Evolutionary conservation across 2,113 vertebrate genomes (phyloP).

Genomic region (Oryzias curvinotus): DNA sequence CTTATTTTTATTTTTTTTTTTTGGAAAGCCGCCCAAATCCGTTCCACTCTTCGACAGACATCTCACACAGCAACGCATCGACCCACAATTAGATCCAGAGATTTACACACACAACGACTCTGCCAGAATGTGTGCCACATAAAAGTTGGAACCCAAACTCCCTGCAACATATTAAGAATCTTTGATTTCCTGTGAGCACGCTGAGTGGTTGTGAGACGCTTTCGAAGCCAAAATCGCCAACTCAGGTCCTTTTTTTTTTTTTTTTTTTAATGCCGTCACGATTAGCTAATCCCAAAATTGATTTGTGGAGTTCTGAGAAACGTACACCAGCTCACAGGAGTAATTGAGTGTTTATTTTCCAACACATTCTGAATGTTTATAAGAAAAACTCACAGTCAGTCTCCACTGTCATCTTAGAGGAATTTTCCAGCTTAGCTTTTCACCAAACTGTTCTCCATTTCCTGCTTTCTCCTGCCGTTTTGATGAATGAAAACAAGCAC

Average conservation of each 20-base stretch:
- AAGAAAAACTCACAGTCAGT: slow-evolving; percentile 16
- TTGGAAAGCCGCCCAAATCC: slow-evolving; percentile 45
- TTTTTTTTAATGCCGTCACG: slow-evolving; percentile 4
- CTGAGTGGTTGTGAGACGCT: slow-evolving; percentile 44
- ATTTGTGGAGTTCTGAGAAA: slow-evolving; percentile 1
- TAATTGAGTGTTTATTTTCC: slow-evolving; percentile 13
- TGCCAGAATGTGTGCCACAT: slow-evolving; percentile 63
- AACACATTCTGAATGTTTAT: slow-evolving; percentile 22
- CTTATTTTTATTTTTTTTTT: neutral
- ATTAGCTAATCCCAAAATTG: neutral
- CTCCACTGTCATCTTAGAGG: neutral
- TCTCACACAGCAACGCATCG: slow-evolving; percentile 41
- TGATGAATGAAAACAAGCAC: slow-evolving; percentile 20
- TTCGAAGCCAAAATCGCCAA: slow-evolving; percentile 31
- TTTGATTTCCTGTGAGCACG: slow-evolving; percentile 60
- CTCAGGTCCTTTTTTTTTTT: slow-evolving; percentile 22
- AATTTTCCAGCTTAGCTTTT: slow-evolving; percentile 5
- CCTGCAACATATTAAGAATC: slow-evolving; percentile 57
- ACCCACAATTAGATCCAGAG: slow-evolving; percentile 69
- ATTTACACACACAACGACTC: slow-evolving; percentile 14
- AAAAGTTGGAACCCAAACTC: slow-evolving; percentile 44
- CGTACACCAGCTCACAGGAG: neutral
- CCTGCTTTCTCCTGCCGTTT: slow-evolving; percentile 23
- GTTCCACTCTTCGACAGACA: slow-evolving; percentile 54
- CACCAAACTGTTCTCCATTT: slow-evolving; percentile 16